Base-by-base conservation (phyloP, 2,113 vertebrate genomes). In the Mesocricetus auratus region DNA sequence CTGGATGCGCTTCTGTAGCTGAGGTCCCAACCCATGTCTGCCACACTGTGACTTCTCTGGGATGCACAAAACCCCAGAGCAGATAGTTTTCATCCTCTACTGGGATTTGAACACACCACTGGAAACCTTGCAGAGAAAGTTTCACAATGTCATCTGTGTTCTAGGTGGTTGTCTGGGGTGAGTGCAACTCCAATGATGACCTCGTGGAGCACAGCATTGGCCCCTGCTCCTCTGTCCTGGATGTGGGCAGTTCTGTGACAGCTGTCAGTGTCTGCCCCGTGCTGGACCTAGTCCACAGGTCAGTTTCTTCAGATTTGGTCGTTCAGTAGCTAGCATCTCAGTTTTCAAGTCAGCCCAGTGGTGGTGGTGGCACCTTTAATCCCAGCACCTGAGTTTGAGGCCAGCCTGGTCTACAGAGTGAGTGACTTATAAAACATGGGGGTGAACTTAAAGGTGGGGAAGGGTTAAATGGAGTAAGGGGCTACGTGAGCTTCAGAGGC, bases 161-260 rank as follows among this genome's bases (percentile, higher is more conserved):
- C 71, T 58, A 99, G 99, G 99, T 99, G 77, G 98, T 99, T 24
- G 98, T 99, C 47, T 99, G 99, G 99, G 99, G 99, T 16, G 98
- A 98, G 1, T 98, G 99, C 33, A 95, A 98, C 62, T 96, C 97
- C 36, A 95, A 95, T 19, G 83, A 96, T 29, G 95, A 94, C 33
- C 91, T 92, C 78, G 97, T 98, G 15, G 97, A 97, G 2, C 97
- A 95, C 66, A 90, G 39, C 85, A 42, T 99, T 31, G 98, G 98
- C 45, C 99, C 99, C 17, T 99, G 99, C 93, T 99, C 99, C 66
- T 98, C 99, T 3, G 95, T 99, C 64, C 98, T 99, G 97, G 99
- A 99, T 93, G 98, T 99, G 0, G 99, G 99, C 0, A 99, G 99
- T 94, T 98, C 99, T 60, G 99, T 99, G 89, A 99, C 99, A 0